Conservation (phyloP, 2,888 invertebrate species). For the Cantharis lateralis region DNA sequence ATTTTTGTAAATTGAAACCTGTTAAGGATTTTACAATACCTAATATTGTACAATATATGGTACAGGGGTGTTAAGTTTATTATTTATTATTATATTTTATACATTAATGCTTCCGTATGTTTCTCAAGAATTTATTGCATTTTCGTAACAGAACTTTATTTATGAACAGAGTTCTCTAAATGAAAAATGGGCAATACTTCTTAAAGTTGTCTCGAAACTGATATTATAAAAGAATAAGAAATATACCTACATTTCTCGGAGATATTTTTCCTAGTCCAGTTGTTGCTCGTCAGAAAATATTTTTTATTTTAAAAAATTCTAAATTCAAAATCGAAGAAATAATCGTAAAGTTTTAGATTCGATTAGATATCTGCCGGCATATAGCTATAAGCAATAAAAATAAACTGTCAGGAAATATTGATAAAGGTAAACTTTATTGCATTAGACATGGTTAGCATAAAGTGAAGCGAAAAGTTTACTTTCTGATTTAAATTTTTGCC, state of each 20-base stretch:
- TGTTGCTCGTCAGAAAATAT: neutral
- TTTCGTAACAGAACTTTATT: slow-evolving; percentile 10
- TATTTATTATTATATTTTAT: neutral
- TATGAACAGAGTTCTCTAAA: slow-evolving; percentile 21
- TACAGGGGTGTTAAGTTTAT: neutral
- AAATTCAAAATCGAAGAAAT: neutral
- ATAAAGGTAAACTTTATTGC: neutral
- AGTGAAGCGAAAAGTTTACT: neutral
- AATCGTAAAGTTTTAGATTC: neutral
- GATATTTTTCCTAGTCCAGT: neutral
- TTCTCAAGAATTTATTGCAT: slow-evolving; percentile 2
- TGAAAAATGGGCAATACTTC: slow-evolving; percentile 23
- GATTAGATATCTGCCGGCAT: neutral
- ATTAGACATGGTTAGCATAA: neutral
- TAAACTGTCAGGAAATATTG: neutral
- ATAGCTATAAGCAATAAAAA: neutral
- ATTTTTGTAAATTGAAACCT: no score
- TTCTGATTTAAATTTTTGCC: neutral
- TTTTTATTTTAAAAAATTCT: neutral
- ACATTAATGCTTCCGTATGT: neutral
- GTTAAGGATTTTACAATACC: no score
- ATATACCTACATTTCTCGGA: neutral
- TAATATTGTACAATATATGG: no score
- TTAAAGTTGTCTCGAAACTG: slow-evolving; percentile 21
- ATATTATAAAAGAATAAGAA: neutral